A percentile compares a stretch with the other conserved stretches of the same genome.
These are phyloP conservation scores for Rutilus rutilus DNA, from an alignment of 2,113 vertebrate genomes.

Conservation along the genomic window DNA sequence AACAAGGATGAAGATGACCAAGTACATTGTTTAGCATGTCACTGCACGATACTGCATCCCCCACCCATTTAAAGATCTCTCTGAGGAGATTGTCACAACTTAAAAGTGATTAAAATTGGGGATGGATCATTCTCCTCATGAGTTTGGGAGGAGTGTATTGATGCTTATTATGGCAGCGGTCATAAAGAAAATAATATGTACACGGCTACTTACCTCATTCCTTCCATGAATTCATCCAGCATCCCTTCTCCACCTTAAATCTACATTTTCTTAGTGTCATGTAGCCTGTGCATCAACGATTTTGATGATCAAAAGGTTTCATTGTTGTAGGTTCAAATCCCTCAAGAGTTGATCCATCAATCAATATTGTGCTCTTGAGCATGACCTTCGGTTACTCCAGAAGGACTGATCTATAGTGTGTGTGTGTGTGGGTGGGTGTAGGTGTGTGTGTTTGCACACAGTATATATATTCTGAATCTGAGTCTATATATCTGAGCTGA, in stretches of 20 bases:
- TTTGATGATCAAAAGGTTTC: neutral
- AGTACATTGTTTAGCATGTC: slow-evolving; percentile 13
- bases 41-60: neutral
- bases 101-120: neutral
- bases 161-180: slow-evolving; percentile 8
- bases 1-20: neutral
- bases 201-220: neutral
- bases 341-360: neutral
- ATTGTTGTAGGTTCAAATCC: neutral
- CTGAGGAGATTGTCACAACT: neutral
- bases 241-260: neutral
- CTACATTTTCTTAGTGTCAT: neutral
- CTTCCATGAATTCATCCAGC: slow-evolving; percentile 3
- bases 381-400: neutral
- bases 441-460: too few relatives aligned
- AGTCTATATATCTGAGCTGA: neutral
- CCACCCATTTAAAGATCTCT: neutral
- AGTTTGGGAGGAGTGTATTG: slow-evolving; percentile 15
- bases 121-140: neutral
- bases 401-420: neutral
- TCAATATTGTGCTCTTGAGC: neutral
- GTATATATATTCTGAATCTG: too few relatives aligned
- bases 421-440: too few relatives aligned
- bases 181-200: slow-evolving; percentile 31
- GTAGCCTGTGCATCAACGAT: neutral